These are phyloP conservation scores for Charadrius vociferus DNA, from an alignment of 2,113 vertebrate genomes.

Conservation along the genomic window DNA sequence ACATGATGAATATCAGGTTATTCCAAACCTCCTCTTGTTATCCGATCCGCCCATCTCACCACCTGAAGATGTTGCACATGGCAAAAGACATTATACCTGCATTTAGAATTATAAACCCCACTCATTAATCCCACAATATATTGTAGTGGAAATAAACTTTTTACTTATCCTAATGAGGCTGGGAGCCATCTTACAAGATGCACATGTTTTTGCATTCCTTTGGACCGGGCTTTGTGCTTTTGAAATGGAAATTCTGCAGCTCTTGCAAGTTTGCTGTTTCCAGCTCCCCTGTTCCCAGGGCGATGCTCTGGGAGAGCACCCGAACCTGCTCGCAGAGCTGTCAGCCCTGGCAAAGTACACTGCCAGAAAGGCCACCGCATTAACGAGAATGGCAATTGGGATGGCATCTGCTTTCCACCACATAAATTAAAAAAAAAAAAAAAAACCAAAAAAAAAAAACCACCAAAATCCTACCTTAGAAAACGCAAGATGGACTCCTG, in stretches of 20 bases:
- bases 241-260: background rate
- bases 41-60: background rate
- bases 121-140: background rate
- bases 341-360: background rate
- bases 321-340: background rate
- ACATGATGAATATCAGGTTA: background rate
- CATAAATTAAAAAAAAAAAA: too few species aligned
- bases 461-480: background rate
- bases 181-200: background rate
- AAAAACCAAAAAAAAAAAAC: background rate
- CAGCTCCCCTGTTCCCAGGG: background rate
- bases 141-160: background rate
- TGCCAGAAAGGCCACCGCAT: background rate
- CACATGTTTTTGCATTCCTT: background rate
- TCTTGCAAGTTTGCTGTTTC: background rate
- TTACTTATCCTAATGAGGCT: background rate
- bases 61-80: background rate
- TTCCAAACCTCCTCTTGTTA: background rate
- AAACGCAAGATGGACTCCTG: rapidly evolving
- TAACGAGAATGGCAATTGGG: rapidly evolving
- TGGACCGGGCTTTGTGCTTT: background rate
- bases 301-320: background rate
- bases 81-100: background rate
- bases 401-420: background rate
- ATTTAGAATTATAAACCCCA: background rate